Conservation (phyloP, 2,113 vertebrate genomes). For the Xenopus tropicalis region UCB_Xtro_10.0 CM004443.2:115887501-115888000, state of each 20-base stretch:
- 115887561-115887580: too few species aligned
- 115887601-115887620: constrained; percentile 93
- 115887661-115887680: constrained; percentile 86
- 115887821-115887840: constrained; percentile 93
- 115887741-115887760: constrained; percentile 85
- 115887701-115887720: constrained; percentile 82
- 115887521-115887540: too few species aligned
- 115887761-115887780: constrained; percentile 88
- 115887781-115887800: constrained; percentile 80
- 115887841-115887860: constrained; percentile 50
- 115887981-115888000: too few species aligned
- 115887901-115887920: too few species aligned
- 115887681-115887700: constrained; percentile 86
- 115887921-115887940: too few species aligned
- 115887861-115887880: too few species aligned
- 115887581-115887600: constrained; percentile 55
- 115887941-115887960: too few species aligned
- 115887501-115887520: too few species aligned
- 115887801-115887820: constrained; percentile 91
- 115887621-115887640: constrained; percentile 86
- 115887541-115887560: too few species aligned
- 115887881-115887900: too few species aligned
- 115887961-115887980: too few species aligned
- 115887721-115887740: constrained; percentile 85
- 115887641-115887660: constrained; percentile 86